Evolutionary conservation across 2,888 invertebrate genomes (phyloP).

Genomic region (Cryptops parisi): DNA sequence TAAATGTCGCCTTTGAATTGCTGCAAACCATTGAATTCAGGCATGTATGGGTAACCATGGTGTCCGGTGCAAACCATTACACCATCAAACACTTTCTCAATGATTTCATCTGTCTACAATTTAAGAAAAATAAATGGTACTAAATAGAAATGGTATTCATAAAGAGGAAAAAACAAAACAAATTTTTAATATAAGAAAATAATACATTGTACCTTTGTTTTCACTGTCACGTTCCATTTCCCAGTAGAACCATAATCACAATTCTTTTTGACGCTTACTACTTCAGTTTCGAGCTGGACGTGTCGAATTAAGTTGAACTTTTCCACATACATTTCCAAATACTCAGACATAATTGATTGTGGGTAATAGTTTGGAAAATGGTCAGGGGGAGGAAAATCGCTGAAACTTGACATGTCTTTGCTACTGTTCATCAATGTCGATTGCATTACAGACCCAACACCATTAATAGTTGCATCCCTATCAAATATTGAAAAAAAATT

Average conservation of each 20-base stretch:
- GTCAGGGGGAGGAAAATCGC: slow-evolving; percentile 34
- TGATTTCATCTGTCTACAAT: too few species aligned
- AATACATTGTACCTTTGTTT: too few species aligned
- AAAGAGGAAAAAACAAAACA: too few species aligned
- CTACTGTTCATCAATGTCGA: slow-evolving; percentile 32
- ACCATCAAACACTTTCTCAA: too few species aligned
- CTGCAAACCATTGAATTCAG: too few species aligned
- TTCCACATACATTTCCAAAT: slow-evolving; percentile 25
- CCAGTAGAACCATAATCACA: slow-evolving; percentile 26
- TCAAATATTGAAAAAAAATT: too few species aligned
- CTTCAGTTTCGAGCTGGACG: slow-evolving; percentile 17
- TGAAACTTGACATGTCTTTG: slow-evolving; percentile 31
- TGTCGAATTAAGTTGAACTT: slow-evolving; percentile 21
- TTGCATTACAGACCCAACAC: slow-evolving; percentile 28
- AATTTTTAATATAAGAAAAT: too few species aligned
- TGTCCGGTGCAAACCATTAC: too few species aligned
- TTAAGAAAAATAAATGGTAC: too few species aligned
- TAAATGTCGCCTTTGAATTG: too few species aligned
- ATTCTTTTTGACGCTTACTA: slow-evolving; percentile 10
- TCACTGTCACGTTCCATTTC: slow-evolving; percentile 26
- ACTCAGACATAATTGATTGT: slow-evolving; percentile 29
- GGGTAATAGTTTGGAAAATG: slow-evolving; percentile 35
- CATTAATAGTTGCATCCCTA: slow-evolving; percentile 23
- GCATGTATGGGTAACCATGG: too few species aligned
- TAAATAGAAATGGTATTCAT: too few species aligned